Base-by-base conservation (phyloP, 30 jellyfish, hydroid and myxozoan species). In the Chrysaora quinquecirrha region DNA sequence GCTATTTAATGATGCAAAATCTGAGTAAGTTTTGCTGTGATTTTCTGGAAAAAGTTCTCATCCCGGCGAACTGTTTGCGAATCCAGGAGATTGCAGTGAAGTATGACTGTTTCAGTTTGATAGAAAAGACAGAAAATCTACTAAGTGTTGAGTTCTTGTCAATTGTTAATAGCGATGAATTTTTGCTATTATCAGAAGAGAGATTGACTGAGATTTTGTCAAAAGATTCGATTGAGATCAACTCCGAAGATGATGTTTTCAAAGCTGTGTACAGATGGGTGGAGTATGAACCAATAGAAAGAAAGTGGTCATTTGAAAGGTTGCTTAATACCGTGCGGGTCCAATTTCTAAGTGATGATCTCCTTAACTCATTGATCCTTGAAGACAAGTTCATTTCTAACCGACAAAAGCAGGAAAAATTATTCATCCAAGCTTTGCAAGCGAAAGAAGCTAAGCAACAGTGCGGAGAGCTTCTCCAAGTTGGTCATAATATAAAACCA, bases 191-290 rank as follows among this genome's bases (percentile, higher is more conserved):
- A n/a, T 80, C 82, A 9, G 85, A 48, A 7, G 78, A 65, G 21
- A 81, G 38, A 10, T 48, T 93, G 0, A 34, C 87, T 19, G 88
- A 82, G 54, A 68, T 93, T 12, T 32, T 93, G 50, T 64, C 89
- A 19, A 86, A 61, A 64, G 96, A 86, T 81, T 71, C 71, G 30
- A 71, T 93, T 4, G 94, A 86, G 64, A 80, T 93, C 30, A 48
- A 77, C 34, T 24, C 68, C 25, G 98, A 93, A 64, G 96, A 87
- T 70, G 94, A 72, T 7, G 77, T 87, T n/a, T 52, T 93, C 2
- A 29, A 34, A 21, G 90, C 97, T 3, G 29, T 80, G 3, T 27
- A 71, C 47, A 61, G 52, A n/a, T 93, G 98, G 98, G 25, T 81
- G 1, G 62, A 75, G 21, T 54, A 27, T 20, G 64, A 71, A 68